phyloP scores from a whole-genome alignment of 2,113 vertebrate genomes.

The Ameiurus melas region DNA sequence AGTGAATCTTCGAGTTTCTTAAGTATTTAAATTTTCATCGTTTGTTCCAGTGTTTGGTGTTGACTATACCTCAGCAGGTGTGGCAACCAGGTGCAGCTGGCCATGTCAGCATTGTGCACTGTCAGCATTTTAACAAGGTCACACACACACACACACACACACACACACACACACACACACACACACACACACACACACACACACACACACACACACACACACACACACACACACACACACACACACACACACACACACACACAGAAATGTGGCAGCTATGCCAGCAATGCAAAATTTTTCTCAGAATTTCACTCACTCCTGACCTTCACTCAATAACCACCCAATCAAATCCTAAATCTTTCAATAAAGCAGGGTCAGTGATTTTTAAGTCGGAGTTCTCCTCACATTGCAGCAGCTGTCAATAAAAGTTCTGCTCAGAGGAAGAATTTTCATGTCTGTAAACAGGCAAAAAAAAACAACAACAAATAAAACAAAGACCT shows the following conservation, averaged over 20 bases:
- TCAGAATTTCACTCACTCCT: not conserved
- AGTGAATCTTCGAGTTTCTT: not conserved
- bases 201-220: constrained; percentile 10
- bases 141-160: constrained; percentile 1
- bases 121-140: constrained; percentile 54
- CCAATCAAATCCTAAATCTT: constrained; percentile 18
- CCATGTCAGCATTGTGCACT: constrained; percentile 58
- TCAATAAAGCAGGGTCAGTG: constrained; percentile 6
- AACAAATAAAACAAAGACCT: not conserved
- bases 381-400: not conserved
- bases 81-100: constrained; percentile 59
- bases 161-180: constrained; percentile 16
- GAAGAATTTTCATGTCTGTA: not conserved
- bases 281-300: constrained; percentile 26
- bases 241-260: constrained; percentile 14
- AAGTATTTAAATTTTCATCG: too few relatives aligned
- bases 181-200: constrained; percentile 12
- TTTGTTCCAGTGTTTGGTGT: not conserved
- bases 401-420: not conserved
- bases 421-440: not conserved
- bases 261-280: constrained; percentile 29
- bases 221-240: constrained; percentile 13
- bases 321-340: not conserved
- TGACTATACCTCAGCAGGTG: constrained; percentile 19
- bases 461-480: not conserved